Percentiles rank a stretch among this genome's conserved stretches.
phyloP scores from a whole-genome alignment of 37 sponge, comb jelly and placozoan species.

The Aplysina aerophoba region DNA sequence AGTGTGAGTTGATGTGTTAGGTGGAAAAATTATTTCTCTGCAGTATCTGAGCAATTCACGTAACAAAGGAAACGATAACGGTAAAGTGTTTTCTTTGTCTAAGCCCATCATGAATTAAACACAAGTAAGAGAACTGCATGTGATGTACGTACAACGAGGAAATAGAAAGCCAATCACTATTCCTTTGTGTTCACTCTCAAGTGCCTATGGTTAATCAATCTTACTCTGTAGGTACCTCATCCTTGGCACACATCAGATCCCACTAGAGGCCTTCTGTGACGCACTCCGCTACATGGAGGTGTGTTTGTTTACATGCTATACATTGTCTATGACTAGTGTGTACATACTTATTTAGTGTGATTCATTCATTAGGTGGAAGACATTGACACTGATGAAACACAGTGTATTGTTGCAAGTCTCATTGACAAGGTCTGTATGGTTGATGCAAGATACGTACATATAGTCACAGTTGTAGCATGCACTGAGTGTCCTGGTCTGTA shows the following conservation, averaged over 20 bases:
- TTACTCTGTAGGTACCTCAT: constrained; percentile 57
- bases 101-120: background rate
- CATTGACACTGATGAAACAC: constrained; percentile 85
- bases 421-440: constrained; percentile 75
- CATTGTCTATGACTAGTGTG: no score
- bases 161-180: background rate
- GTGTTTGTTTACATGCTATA: background rate
- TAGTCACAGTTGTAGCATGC: no score
- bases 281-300: constrained; percentile 60
- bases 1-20: constrained; percentile 84
- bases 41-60: no score
- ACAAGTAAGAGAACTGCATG: no score
- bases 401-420: constrained; percentile 95
- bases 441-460: no score
- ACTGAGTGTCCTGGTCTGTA: no score
- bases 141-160: no score
- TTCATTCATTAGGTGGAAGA: constrained; percentile 54
- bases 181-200: background rate
- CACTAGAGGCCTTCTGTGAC: constrained; percentile 61
- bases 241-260: constrained; percentile 63
- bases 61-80: no score
- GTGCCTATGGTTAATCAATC: no score
- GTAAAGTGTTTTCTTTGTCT: no score
- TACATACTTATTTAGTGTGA: no score
- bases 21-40: no score